These are phyloP conservation scores for Tineola bisselliella DNA, from an alignment of 2,888 invertebrate genomes.

Conservation along the genomic window DNA sequence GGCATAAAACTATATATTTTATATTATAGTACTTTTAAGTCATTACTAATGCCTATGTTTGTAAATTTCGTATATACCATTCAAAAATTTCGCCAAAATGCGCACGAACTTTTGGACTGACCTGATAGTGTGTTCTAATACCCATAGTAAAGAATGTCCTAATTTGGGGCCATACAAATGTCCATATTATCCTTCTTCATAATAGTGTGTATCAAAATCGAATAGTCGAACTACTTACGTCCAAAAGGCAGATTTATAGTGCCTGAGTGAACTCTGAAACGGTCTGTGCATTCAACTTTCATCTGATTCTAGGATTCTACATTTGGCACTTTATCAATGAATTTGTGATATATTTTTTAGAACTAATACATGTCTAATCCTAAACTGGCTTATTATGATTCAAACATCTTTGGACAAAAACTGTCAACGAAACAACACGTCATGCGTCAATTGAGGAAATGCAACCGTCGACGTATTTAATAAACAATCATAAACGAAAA, in stretches of 20 bases:
- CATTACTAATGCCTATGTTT: too few relatives aligned
- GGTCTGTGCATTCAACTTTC: slow-evolving; percentile 11
- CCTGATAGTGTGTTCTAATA: too few relatives aligned
- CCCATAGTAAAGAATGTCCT: too few relatives aligned
- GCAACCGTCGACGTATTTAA: slow-evolving; percentile 32
- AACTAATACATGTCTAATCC: too few relatives aligned
- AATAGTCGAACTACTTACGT: background rate
- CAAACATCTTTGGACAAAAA: background rate
- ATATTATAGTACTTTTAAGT: too few relatives aligned
- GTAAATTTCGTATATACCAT: too few relatives aligned
- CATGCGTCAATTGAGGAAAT: background rate
- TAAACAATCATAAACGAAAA: slow-evolving; percentile 18
- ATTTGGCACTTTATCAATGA: slow-evolving; percentile 10
- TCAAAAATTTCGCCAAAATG: too few relatives aligned
- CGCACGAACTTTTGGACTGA: too few relatives aligned
- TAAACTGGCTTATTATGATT: too few relatives aligned
- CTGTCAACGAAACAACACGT: background rate
- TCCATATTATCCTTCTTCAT: too few relatives aligned
- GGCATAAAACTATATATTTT: too few relatives aligned
- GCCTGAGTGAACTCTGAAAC: slow-evolving; percentile 11
- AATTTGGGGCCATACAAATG: too few relatives aligned
- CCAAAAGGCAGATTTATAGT: slow-evolving; percentile 10
- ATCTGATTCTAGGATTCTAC: slow-evolving; percentile 1
- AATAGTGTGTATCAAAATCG: background rate
- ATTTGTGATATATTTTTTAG: background rate